Base-by-base conservation (phyloP, 2,888 invertebrate species). In the Microctonus hyperodae region DNA sequence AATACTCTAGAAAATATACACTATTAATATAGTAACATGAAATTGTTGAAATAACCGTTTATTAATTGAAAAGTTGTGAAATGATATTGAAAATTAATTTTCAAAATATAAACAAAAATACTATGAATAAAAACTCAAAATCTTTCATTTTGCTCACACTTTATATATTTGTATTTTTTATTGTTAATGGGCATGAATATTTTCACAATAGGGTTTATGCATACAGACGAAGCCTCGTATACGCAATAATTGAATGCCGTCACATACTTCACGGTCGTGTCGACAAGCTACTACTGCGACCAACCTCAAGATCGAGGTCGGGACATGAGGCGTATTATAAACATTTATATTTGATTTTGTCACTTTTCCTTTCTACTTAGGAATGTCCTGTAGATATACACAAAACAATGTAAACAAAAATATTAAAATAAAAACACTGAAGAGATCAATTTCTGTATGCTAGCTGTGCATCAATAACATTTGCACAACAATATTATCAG, bases 281-380 rank as follows among this genome's bases (percentile, higher is more conserved):
- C 55, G 44, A 44, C 57, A 51, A 62, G 58, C 66, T 64, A 70
- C 66, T 64, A 70, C 68, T 70, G 67, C 63, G 64, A 65, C 55
- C 67, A 59, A 50, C 62, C 60, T 71, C 72, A 72, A 72, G 72
- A 72, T 72, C 72, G 71, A 72, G 72, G 72, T 72, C 71, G 63
- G 64, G 35, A 44, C 48, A 13, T 37, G 57, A 65, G 65, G 51
- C 65, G 23, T 23, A 23, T 25, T 31, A 58, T 59, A 64, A 66
- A 68, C 69, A 53, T 44, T 68, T 28, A 28, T 23, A 3, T 51
- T 31, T 33, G 23, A 37, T 50, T 63, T 22, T 64, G 44, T 44
- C 44, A 44, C 44, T 44, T 9, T 44, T 44, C 44, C 44, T 44
- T 44, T 44, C 16, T 50, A 2, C 11, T 44, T 16, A 33, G 20